Conservation (phyloP, 2,797 vertebrate genomes). For the Ceryle rudis region DNA sequence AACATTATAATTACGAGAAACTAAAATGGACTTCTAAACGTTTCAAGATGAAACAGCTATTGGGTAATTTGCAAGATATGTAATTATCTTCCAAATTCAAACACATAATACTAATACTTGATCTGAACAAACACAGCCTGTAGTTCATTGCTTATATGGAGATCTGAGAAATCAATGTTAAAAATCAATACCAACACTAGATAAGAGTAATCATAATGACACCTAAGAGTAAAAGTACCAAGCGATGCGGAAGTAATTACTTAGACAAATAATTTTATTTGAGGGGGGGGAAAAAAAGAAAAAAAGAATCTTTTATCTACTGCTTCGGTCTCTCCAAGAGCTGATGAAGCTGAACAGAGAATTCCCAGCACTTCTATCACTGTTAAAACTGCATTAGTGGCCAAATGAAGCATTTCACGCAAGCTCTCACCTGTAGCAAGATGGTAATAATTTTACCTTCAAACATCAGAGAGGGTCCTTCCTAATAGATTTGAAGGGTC, state of each 20-base stretch:
- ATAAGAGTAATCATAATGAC: slow-evolving; percentile 7
- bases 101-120: slow-evolving; percentile 35
- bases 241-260: slow-evolving; percentile 30
- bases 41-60: slow-evolving; percentile 76
- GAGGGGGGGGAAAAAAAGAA: not conserved
- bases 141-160: not conserved
- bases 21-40: slow-evolving; percentile 77
- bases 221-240: slow-evolving; percentile 10
- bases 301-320: not conserved
- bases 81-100: slow-evolving; percentile 72
- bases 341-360: not conserved
- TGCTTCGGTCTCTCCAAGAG: not conserved
- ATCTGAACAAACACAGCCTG: slow-evolving; percentile 41
- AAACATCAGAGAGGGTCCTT: not conserved
- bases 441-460: not conserved
- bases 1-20: slow-evolving; percentile 76
- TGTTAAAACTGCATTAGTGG: not conserved
- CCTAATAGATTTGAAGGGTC: not conserved
- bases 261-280: not conserved
- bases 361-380: not conserved
- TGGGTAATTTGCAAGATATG: slow-evolving; percentile 66
- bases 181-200: slow-evolving; percentile 9
- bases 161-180: not conserved
- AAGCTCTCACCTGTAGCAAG: rapidly evolving
- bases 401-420: not conserved